phyloP scores from a whole-genome alignment of 2,797 vertebrate species.

The Parauchenoglanis punctatus region DNA sequence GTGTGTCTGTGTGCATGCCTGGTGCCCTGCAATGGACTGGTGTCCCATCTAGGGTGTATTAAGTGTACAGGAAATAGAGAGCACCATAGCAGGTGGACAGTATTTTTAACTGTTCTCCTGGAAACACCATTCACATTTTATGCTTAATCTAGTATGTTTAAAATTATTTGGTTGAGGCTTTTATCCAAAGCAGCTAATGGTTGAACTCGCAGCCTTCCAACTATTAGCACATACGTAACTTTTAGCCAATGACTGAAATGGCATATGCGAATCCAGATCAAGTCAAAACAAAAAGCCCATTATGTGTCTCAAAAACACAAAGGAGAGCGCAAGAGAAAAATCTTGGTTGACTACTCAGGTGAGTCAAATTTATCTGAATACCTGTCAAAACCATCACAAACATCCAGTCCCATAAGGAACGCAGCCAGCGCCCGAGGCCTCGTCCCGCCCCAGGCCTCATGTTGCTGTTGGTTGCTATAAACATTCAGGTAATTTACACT shows the following conservation, averaged over 20 bases:
- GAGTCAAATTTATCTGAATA: slow-evolving; percentile 70
- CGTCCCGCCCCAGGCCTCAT: slow-evolving; percentile 70
- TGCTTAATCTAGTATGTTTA: neutral
- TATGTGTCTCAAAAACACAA: neutral
- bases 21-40: neutral
- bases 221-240: neutral
- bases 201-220: neutral
- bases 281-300: slow-evolving; percentile 11
- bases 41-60: neutral
- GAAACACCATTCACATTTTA: neutral
- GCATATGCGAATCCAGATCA: neutral
- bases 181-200: neutral
- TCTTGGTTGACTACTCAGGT: slow-evolving; percentile 62
- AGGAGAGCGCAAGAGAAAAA: neutral
- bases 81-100: neutral
- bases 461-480: slow-evolving; percentile 98
- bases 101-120: slow-evolving; percentile 2
- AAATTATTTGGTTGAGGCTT: neutral
- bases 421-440: slow-evolving; percentile 58
- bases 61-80: slow-evolving; percentile 7
- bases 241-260: neutral
- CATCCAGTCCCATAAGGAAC: slow-evolving; percentile 65
- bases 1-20: neutral
- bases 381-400: slow-evolving; percentile 77
- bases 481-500: slow-evolving; percentile 86